These are phyloP conservation scores for Gymnogyps californianus DNA, from an alignment of 2,113 vertebrate species.

Conservation along the genomic window DNA sequence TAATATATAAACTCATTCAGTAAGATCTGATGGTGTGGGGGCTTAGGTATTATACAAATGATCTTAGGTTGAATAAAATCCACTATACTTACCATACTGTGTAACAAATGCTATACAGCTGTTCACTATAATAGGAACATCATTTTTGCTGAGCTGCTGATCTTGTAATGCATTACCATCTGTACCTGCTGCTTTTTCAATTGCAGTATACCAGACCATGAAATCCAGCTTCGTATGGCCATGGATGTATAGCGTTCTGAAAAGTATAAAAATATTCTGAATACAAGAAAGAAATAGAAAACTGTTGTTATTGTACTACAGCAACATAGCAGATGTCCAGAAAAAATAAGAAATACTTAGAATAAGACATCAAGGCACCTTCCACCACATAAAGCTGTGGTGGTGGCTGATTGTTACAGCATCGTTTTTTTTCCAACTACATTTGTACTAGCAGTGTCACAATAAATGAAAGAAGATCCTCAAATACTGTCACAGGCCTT, in stretches of 20 bases:
- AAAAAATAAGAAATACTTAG: neutral
- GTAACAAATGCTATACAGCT: constrained; percentile 98
- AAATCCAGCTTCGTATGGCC: constrained; percentile 90
- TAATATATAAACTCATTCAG: neutral
- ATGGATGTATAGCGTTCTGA: constrained; percentile 90
- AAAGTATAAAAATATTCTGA: constrained; percentile 63
- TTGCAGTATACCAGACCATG: constrained; percentile 88
- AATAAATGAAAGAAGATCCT: neutral
- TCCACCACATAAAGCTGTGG: neutral
- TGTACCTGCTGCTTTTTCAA: constrained; percentile 90
- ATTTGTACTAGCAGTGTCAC: neutral
- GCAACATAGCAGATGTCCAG: neutral
- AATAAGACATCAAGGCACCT: neutral
- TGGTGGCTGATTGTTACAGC: neutral
- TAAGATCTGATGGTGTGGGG: neutral
- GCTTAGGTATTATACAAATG: neutral
- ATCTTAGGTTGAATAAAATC: constrained; percentile 41
- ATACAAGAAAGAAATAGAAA: neutral
- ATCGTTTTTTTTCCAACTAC: neutral
- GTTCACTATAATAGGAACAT: constrained; percentile 91
- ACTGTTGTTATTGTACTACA: neutral
- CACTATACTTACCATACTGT: constrained; percentile 86
- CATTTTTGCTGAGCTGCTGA: constrained; percentile 96
- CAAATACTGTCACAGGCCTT: neutral
- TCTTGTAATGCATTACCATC: constrained; percentile 88